Conservation (phyloP, 2,113 vertebrate genomes). For the Eulemur macaco region DNA sequence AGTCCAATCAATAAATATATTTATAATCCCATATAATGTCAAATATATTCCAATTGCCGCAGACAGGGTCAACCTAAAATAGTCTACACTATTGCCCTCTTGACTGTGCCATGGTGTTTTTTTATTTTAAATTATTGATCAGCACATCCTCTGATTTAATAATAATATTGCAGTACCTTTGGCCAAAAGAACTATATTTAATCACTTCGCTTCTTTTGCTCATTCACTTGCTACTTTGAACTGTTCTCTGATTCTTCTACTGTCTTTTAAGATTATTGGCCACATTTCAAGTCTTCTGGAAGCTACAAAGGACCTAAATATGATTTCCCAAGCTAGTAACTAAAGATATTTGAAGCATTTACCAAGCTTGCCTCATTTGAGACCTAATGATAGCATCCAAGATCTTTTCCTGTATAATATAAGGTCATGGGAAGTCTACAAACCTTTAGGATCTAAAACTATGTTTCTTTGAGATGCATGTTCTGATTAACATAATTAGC, state of each 20-base stretch:
- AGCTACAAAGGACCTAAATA: not conserved
- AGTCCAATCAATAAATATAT: not conserved
- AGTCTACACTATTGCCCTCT: not conserved
- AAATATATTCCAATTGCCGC: not conserved
- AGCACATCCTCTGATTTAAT: not conserved
- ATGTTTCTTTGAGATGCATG: not conserved
- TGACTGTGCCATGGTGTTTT: not conserved
- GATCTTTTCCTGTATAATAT: not conserved
- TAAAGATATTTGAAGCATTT: not conserved
- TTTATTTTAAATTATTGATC: not conserved
- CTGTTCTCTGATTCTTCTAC: not conserved
- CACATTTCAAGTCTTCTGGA: not conserved
- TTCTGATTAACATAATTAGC: not conserved
- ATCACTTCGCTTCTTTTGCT: not conserved
- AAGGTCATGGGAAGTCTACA: not conserved
- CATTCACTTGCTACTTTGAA: not conserved
- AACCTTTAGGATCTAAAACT: not conserved
- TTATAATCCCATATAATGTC: not conserved
- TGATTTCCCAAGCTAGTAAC: not conserved
- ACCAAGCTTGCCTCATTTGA: slow-evolving; percentile 13
- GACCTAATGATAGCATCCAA: not conserved
- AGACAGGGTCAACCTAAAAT: not conserved
- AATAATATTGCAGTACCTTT: not conserved
- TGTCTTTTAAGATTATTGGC: not conserved
- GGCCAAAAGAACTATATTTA: not conserved